Evolutionary conservation across 1,140 invertebrate genomes (phyloP), one percentile per base, ranked within the genome.

Genomic region (Proales similis): DNA sequence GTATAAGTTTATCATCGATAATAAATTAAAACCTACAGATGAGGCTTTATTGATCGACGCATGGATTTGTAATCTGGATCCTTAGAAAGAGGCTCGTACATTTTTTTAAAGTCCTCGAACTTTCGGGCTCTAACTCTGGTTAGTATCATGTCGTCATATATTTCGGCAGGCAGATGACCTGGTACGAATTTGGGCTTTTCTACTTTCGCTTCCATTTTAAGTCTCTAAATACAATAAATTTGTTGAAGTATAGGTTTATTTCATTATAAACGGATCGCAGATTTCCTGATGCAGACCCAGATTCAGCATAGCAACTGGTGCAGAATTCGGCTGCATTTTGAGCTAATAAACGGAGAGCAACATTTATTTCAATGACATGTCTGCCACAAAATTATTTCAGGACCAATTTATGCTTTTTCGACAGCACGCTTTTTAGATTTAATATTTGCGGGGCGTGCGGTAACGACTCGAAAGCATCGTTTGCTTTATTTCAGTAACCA

Each of bases 101-200:
- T 12, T 53, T 53, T 33, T 53, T 53, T 53, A 38, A 36, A 53
- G 4, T 27, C 5, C 29, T 53, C 49, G 19, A 53, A 53, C 26
- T 53, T 53, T 53, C 49, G 38, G 1, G 22, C 22, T 20, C 14
- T 53, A 19, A 20, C 9, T 9, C 19, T 33, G n/a, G 29, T 27
- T 27, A 24, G 38, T 33, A 39, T 22, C 22, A 39, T 53, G 42
- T 53, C 20, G 42, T 53, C 17, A 36, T 39, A 53, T 20, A 53
- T 36, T 53, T 53, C 49, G 19, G 32, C 22, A 36, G 12, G 4
- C 14, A 22, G 14, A 3, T 53, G 49, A 24, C 17, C 6, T 24
- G 2, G 27, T 47, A 24, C 19, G 20, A 24, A 24, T 29, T 24
- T 5, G 32, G 32, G 6, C 11, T 22, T 5, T 45, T 45, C 46